Percentiles rank a stretch among this genome's conserved stretches.
Conservation (phyloP, 2,797 vertebrate species). For the Pseudocheirus occidentalis region DNA sequence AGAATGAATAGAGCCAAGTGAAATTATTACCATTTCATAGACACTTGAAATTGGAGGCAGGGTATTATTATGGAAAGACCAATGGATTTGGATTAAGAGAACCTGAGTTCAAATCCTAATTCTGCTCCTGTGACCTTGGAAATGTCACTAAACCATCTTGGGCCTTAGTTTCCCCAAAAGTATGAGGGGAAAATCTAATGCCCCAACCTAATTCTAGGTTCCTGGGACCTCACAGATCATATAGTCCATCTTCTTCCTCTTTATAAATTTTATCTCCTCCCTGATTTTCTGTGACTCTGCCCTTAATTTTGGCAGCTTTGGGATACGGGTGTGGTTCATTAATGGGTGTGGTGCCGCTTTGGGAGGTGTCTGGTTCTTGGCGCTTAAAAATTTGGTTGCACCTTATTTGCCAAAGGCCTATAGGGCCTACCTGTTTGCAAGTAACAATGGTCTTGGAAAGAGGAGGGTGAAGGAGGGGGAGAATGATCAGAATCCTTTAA, state of each 20-base stretch:
- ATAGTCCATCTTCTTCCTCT: background rate
- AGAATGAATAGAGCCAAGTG: slow-evolving; percentile 29
- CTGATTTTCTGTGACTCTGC: slow-evolving; percentile 32
- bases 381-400: background rate
- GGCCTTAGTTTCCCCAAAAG: background rate
- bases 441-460: background rate
- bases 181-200: background rate
- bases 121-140: background rate
- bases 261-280: slow-evolving; percentile 35
- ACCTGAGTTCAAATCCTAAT: background rate
- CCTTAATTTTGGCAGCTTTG: slow-evolving; percentile 33
- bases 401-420: background rate
- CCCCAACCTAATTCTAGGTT: background rate
- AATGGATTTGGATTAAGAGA: background rate
- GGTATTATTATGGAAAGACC: background rate
- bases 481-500: slow-evolving; percentile 27
- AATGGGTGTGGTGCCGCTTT: background rate
- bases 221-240: background rate
- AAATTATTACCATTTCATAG: slow-evolving; percentile 6
- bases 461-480: no score
- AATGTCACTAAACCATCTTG: background rate
- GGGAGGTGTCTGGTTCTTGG: background rate
- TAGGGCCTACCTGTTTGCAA: background rate
- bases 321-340: background rate
- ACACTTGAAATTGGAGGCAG: background rate